Conservation (phyloP, 2,113 vertebrate species). For the Strix aluco region DNA sequence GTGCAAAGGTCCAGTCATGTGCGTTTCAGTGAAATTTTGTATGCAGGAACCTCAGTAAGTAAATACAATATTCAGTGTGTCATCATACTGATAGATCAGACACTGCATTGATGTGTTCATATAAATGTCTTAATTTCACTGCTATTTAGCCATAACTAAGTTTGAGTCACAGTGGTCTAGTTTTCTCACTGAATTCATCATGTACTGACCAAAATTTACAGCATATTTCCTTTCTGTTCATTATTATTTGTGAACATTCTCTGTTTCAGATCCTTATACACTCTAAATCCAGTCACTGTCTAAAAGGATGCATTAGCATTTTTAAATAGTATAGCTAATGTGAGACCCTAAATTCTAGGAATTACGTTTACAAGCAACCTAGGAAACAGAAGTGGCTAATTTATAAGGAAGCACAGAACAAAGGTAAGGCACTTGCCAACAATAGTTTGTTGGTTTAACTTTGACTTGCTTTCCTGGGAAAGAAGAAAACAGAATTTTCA, state of each 20-base stretch:
- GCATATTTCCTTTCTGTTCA: neutral
- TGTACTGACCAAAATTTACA: neutral
- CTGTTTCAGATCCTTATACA: neutral
- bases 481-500: conserved; percentile 87
- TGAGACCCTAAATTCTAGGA: conserved; percentile 28
- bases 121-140: neutral
- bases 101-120: neutral
- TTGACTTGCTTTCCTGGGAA: conserved; percentile 83
- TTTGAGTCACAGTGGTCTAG: neutral
- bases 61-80: neutral
- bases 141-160: neutral
- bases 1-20: neutral
- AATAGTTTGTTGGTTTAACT: conserved; percentile 83
- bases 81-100: neutral
- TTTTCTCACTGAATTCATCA: neutral
- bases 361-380: conserved; percentile 38
- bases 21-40: neutral
- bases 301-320: neutral
- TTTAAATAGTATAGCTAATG: neutral
- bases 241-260: neutral
- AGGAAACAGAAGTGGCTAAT: conserved; percentile 72
- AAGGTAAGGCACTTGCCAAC: conserved; percentile 77
- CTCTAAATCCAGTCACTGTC: neutral
- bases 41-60: neutral
- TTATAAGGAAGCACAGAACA: conserved; percentile 71